A percentile compares a stretch with the other conserved stretches of the same genome.
Evolutionary conservation across 2,888 invertebrate genomes (phyloP).

Genomic region (Bombylius major): DNA sequence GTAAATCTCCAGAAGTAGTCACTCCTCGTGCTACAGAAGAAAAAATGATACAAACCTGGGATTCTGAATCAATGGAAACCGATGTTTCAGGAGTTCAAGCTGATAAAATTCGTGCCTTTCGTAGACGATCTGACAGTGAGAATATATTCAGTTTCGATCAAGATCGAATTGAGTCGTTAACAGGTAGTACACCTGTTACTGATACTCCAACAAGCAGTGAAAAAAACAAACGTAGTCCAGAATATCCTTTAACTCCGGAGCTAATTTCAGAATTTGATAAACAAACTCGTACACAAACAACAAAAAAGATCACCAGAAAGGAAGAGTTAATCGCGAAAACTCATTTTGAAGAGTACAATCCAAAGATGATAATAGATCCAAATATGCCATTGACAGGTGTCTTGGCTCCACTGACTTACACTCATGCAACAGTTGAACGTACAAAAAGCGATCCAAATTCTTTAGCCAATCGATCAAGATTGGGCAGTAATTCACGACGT

Average conservation of each 20-base stretch:
- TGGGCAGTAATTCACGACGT: constrained; percentile 60
- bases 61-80: constrained; percentile 1
- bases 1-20: constrained; percentile 29
- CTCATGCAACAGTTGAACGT: constrained; percentile 64
- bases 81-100: constrained; percentile 30
- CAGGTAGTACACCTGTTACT: constrained; percentile 39
- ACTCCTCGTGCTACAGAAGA: constrained; percentile 24
- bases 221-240: constrained; percentile 44
- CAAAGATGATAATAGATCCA: constrained; percentile 43
- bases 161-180: constrained; percentile 58
- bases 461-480: constrained; percentile 55
- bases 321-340: constrained; percentile 54
- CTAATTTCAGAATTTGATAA: constrained; percentile 51
- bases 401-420: constrained; percentile 43
- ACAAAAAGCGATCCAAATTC: constrained; percentile 81
- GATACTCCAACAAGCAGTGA: constrained; percentile 37
- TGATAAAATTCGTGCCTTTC: constrained; percentile 37
- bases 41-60: constrained; percentile 29
- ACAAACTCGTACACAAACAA: constrained; percentile 32
- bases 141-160: constrained; percentile 66
- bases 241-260: constrained; percentile 42
- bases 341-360: constrained; percentile 60
- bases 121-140: constrained; percentile 54
- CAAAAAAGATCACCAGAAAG: constrained; percentile 43
- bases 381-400: constrained; percentile 35